Base-by-base conservation (phyloP, 2,797 vertebrate species). In the Chromobotia macracanthus region DNA sequence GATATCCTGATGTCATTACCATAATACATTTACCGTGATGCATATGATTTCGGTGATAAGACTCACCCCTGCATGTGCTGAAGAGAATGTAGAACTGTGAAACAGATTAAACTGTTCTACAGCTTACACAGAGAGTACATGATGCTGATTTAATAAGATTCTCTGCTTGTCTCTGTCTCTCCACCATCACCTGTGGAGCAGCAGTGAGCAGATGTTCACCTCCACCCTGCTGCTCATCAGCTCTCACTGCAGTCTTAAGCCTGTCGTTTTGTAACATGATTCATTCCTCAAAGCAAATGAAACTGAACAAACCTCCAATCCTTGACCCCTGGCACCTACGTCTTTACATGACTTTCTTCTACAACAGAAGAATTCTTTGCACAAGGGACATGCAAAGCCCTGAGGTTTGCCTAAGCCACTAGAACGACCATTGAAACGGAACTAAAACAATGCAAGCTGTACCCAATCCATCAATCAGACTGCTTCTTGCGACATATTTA, bases 271-370 rank as follows among this genome's bases (percentile, higher is more conserved):
- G 31, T 38, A 19, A 64, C 58, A 61, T 28, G 19, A 13, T 76
- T 61, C 63, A 55, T 63, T 77, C 74, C 74, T 75, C 35, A 66
- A 38, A 75, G 53, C 66, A 82, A 77, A 81, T 48, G 50, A 65
- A 76, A 64, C 46, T 3, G 46, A 35, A 21, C n/a, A 66, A 46
- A 46, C 48, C 51, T 67, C 16, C 38, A 66, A 23, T 55, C 16
- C 15, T n/a, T 48, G 21, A 73, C 51, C 55, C 41, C 60, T 21
- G 41, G 69, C 31, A 31, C 31, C 31, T 5, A 5, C 5, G 31
- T 21, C 65, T 80, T 80, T 46, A 35, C 13, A 46, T 21, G 38
- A 53, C 65, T 60, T 77, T 50, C 66, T 48, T 77, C 53, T 77
- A 69, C 67, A 77, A 68, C 75, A 69, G 68, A 65, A 69, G 65